A percentile compares a stretch with the other conserved stretches of the same genome.
Conservation (phyloP, 1,140 invertebrate species). For the Daktulosphaira vitifoliae region DNA sequence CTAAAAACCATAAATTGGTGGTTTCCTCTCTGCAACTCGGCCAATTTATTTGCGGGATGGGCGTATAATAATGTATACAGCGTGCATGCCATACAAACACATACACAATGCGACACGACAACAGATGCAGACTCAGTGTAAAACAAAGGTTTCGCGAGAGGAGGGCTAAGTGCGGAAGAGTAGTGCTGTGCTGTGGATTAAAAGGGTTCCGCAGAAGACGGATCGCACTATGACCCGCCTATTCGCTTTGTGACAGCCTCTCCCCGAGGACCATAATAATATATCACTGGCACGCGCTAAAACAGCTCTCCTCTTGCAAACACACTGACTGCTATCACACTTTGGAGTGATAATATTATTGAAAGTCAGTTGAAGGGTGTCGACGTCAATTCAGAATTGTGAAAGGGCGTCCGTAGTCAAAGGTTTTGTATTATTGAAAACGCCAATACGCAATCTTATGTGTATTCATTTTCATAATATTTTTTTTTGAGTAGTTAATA, state of each 20-base stretch:
- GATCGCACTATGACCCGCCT: conserved; percentile 33
- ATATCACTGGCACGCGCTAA: conserved; percentile 31
- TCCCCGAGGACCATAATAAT: conserved; percentile 33
- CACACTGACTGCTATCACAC: neutral
- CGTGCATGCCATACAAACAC: neutral
- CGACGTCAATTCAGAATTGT: neutral
- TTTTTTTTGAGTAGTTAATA: too few species aligned
- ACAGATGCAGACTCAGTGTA: conserved; percentile 33
- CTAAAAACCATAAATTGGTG: conserved; percentile 32
- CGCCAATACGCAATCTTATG: too few species aligned
- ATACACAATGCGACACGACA: conserved; percentile 31
- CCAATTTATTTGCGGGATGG: conserved; percentile 29
- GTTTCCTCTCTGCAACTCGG: conserved; percentile 12
- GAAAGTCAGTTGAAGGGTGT: conserved; percentile 26
- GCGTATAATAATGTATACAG: neutral
- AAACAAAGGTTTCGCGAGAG: conserved; percentile 27
- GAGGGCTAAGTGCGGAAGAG: conserved; percentile 9
- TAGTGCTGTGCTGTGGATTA: conserved; percentile 12
- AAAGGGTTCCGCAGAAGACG: conserved; percentile 31
- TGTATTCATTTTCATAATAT: too few species aligned
- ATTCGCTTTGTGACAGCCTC: conserved; percentile 33
- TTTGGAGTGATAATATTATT: conserved; percentile 19
- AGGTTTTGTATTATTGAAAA: too few species aligned
- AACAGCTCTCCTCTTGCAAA: neutral
- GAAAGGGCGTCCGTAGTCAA: too few species aligned